These are phyloP conservation scores for Reticulitermes lucifugus DNA, from an alignment of 2,888 invertebrate genomes.

Conservation along the genomic window DNA sequence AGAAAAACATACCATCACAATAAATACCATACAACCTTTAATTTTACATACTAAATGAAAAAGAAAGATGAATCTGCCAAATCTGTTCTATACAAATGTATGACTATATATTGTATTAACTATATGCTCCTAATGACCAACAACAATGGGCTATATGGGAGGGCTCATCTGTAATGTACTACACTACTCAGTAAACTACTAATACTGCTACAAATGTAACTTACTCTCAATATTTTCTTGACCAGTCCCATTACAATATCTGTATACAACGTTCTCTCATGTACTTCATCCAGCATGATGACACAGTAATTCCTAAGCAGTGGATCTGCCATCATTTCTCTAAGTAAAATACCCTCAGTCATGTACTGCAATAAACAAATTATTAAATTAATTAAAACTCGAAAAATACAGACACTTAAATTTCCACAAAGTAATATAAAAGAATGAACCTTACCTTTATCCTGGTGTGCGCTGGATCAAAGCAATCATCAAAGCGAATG, in stretches of 20 bases:
- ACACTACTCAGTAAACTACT: no score
- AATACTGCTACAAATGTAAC: constrained; percentile 44
- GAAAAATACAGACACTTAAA: not conserved
- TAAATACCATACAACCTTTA: no score
- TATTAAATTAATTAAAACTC: not conserved
- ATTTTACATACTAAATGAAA: no score
- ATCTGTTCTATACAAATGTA: no score
- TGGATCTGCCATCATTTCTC: constrained; percentile 96
- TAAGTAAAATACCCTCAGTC: constrained; percentile 94
- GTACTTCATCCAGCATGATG: constrained; percentile 94
- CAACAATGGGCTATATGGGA: no score
- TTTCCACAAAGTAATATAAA: not conserved
- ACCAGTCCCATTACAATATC: constrained; percentile 94
- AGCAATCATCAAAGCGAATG: constrained; percentile 81
- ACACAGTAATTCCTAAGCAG: constrained; percentile 88
- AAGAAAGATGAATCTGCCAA: no score
- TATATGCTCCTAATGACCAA: no score
- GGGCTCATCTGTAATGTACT: no score
- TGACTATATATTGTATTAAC: no score
- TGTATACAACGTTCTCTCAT: constrained; percentile 92
- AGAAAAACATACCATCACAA: no score
- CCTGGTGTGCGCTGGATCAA: constrained; percentile 70
- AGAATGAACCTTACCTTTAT: constrained; percentile 72
- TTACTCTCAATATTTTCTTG: constrained; percentile 88
- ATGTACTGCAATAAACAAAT: constrained; percentile 75